Evolutionary conservation across 2,797 vertebrate species (phyloP).

Genomic region (Rhadinocentrus ornatus): DNA sequence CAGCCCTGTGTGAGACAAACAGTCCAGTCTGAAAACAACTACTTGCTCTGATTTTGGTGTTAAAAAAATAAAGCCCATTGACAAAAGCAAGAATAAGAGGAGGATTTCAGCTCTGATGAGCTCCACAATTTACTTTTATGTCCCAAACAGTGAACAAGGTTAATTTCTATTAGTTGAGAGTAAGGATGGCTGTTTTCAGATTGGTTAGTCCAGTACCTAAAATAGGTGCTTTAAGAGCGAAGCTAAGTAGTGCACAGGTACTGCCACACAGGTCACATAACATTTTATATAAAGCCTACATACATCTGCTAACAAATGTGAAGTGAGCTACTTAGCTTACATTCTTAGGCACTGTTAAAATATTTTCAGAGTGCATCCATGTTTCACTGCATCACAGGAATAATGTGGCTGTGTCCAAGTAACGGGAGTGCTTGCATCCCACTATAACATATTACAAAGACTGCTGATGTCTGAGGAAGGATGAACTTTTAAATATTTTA

Average conservation of each 20-base stretch:
- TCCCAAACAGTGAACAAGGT: slow-evolving; percentile 43
- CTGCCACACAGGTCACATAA: slow-evolving; percentile 76
- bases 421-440: background rate
- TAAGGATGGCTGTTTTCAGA: slow-evolving; percentile 69
- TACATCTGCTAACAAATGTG: slow-evolving; percentile 79
- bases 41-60: slow-evolving; percentile 58
- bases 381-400: slow-evolving; percentile 26
- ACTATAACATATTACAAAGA: slow-evolving; percentile 26
- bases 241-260: slow-evolving; percentile 81
- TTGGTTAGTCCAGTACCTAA: slow-evolving; percentile 73
- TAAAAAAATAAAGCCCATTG: slow-evolving; percentile 41
- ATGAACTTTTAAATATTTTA: slow-evolving; percentile 64
- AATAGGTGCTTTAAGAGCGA: slow-evolving; percentile 76
- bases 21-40: slow-evolving; percentile 77
- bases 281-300: slow-evolving; percentile 75
- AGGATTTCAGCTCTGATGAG: slow-evolving; percentile 44
- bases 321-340: slow-evolving; percentile 81
- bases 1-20: slow-evolving; percentile 80
- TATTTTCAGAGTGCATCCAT: slow-evolving; percentile 54
- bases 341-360: slow-evolving; percentile 76
- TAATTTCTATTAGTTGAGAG: slow-evolving; percentile 42
- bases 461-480: slow-evolving; percentile 35
- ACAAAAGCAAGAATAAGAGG: slow-evolving; percentile 45
- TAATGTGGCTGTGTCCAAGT: slow-evolving; percentile 36
- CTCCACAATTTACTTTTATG: slow-evolving; percentile 15